phyloP scores from a whole-genome alignment of 2,797 vertebrate genomes.

The Falco naumanni region DNA sequence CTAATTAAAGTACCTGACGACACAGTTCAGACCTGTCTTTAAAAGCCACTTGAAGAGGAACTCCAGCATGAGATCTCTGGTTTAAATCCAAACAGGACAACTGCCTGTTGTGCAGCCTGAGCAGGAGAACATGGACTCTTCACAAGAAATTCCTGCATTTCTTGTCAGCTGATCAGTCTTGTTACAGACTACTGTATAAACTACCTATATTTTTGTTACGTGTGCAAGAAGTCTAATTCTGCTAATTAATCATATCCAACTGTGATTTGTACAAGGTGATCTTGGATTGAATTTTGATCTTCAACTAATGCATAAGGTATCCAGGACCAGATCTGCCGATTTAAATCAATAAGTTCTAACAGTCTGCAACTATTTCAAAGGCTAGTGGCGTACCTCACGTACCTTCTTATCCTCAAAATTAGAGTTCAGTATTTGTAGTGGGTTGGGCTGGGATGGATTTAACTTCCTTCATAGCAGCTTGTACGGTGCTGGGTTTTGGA shows the following conservation, averaged over 20 bases:
- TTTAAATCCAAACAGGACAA: background rate
- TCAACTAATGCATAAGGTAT: background rate
- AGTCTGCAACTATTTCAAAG: background rate
- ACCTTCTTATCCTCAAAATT: background rate
- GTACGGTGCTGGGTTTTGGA: background rate
- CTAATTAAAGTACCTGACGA: background rate
- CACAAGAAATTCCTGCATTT: background rate
- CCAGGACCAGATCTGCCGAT: background rate
- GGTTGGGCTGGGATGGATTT: background rate
- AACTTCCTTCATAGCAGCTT: background rate
- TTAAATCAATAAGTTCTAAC: background rate
- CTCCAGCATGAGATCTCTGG: background rate
- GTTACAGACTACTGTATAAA: background rate
- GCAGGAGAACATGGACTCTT: background rate
- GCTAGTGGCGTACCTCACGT: background rate
- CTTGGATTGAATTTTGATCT: background rate
- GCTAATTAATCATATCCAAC: background rate
- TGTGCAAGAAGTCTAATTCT: background rate
- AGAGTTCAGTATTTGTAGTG: background rate
- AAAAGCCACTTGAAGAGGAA: background rate
- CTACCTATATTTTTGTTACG: background rate
- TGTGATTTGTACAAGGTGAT: background rate
- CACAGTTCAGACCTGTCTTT: background rate
- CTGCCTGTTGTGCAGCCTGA: background rate
- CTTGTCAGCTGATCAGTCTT: background rate